A percentile compares a stretch with the other conserved stretches of the same genome.
Evolutionary conservation across 2,797 vertebrate species (phyloP).

Genomic region (Melanogrammus aeglefinus): DNA sequence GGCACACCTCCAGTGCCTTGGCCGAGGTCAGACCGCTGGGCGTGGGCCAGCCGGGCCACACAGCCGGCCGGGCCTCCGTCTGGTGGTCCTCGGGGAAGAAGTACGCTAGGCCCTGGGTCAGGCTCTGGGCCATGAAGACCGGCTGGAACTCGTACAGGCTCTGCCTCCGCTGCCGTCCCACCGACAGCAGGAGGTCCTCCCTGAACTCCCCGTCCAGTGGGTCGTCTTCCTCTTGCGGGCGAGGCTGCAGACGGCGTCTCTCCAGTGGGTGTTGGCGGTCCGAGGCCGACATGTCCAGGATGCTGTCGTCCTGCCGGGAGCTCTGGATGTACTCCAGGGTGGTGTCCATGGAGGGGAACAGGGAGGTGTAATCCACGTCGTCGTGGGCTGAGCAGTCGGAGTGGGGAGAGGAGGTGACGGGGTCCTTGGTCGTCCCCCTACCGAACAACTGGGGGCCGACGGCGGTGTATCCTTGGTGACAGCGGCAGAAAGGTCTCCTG

Average conservation of each 20-base stretch:
- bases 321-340: constrained; percentile 70
- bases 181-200: constrained; percentile 44
- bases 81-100: constrained; percentile 80
- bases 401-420: constrained; percentile 29
- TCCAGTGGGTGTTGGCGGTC: constrained; percentile 34
- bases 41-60: constrained; percentile 70
- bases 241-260: constrained; percentile 21
- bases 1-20: constrained; percentile 69
- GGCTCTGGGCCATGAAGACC: constrained; percentile 49
- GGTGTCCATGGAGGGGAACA: constrained; percentile 76
- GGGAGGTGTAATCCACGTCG: constrained; percentile 72
- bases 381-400: constrained; percentile 62
- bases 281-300: constrained; percentile 47
- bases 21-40: constrained; percentile 62
- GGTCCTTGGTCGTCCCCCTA: not conserved
- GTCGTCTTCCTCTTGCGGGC: not conserved
- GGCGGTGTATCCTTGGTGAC: constrained; percentile 53
- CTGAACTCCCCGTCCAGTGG: constrained; percentile 35
- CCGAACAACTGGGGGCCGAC: not conserved
- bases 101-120: constrained; percentile 68
- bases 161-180: constrained; percentile 50
- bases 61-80: constrained; percentile 48
- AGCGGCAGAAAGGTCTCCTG: constrained; percentile 69
- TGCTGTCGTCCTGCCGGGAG: constrained; percentile 40
- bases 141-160: constrained; percentile 53